A percentile compares a stretch with the other conserved stretches of the same genome.
Evolutionary conservation across 1,140 invertebrate species (phyloP).

Genomic region (Lordiphosa stackelbergi): DNA sequence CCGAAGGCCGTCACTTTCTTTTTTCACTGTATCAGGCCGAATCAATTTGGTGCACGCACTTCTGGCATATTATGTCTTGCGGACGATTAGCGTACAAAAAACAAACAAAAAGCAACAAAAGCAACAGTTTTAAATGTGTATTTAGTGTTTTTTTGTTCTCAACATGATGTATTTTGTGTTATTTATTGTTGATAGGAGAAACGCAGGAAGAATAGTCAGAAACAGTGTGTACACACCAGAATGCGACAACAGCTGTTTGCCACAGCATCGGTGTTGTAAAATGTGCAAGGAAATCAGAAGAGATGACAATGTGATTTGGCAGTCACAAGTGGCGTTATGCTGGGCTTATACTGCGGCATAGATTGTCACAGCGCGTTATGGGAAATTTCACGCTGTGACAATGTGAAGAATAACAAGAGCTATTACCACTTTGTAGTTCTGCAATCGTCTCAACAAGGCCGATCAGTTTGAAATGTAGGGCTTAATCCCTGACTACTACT

Average conservation of each 20-base stretch:
- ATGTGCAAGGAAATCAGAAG: too few species aligned
- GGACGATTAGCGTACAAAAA: background rate
- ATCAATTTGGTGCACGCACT: constrained; percentile 41
- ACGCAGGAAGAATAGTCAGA: constrained; percentile 19
- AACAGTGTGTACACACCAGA: constrained; percentile 37
- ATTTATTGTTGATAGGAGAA: constrained; percentile 46
- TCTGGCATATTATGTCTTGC: background rate
- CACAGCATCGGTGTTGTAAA: background rate
- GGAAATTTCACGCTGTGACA: too few species aligned
- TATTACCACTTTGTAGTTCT: too few species aligned
- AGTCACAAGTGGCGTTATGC: too few species aligned
- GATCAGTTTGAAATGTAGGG: too few species aligned
- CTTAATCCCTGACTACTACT: too few species aligned
- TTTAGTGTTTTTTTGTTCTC: constrained; percentile 18
- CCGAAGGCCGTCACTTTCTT: constrained; percentile 65
- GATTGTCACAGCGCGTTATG: too few species aligned
- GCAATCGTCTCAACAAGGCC: too few species aligned
- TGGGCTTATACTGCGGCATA: too few species aligned
- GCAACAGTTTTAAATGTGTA: constrained; percentile 16
- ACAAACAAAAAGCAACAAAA: background rate
- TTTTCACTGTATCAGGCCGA: constrained; percentile 34
- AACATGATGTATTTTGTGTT: constrained; percentile 29
- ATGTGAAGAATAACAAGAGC: too few species aligned
- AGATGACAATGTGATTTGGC: too few species aligned
- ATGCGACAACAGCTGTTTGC: constrained; percentile 31